Base-by-base conservation (phyloP, 2,113 vertebrate species). In the Todiramphus saurophagus region DNA sequence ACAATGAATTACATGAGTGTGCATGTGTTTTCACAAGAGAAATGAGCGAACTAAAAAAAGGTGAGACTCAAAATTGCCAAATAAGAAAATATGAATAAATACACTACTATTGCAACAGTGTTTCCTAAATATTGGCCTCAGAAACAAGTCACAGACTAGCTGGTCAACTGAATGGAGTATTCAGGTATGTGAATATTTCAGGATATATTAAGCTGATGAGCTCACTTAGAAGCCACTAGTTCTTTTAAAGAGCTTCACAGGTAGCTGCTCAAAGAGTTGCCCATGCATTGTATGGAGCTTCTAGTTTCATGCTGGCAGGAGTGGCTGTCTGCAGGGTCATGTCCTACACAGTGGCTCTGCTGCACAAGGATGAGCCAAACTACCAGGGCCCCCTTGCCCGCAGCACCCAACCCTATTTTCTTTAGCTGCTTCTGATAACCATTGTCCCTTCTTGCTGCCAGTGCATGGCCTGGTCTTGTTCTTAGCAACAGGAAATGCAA, bases 381-480 rank as follows among this genome's bases (percentile, higher is more conserved):
- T 28, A 51, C 28, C 5, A 5, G 0, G 0, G 2, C 3, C 4
- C 5, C 11, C 11, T 53, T 3, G 3, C 17, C 13, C 24, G 28
- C 37, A 41, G 66, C 1, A 0, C 41, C n/a, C 12, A 31, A 16
- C 21, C 8, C 25, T 70, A 4, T 24, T 58, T 93, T 63, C 77
- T 89, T 14, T 67, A 81, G 21, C 60, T 50, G 16, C 9, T 91
- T 31, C 66, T 89, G 82, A 72, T 28, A 63, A 53, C 10, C 20
- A 27, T 51, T 12, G 24, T 59, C 53, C 51, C 17, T 67, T 77
- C 23, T 9, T 50, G 30, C 46, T 89, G 66, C 43, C 53, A 50
- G 17, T 89, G 31, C 24, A 12, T 3, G 55, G 51, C 74, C 33
- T 60, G 50, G 4, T 63, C 62, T 79, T 23, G 58, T n/a, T 88